Evolutionary conservation across 2,888 invertebrate species (phyloP).

Genomic region (Polia nebulosa): DNA sequence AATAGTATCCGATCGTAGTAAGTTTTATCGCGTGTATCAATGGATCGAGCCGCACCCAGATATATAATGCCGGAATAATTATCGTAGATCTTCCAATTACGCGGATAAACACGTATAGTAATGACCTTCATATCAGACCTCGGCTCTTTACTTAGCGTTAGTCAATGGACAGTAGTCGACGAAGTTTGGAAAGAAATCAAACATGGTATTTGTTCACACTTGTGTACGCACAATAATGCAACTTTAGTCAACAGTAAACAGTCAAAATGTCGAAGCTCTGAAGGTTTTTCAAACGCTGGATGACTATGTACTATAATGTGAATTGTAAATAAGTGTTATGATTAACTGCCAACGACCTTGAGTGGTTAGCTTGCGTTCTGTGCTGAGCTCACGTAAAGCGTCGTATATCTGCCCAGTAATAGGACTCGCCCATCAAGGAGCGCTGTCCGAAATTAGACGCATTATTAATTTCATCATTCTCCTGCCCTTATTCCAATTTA

Average conservation of each 20-base stretch:
- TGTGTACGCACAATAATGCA: constrained; percentile 48
- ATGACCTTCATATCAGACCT: constrained; percentile 62
- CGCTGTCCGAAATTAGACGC: too few relatives aligned
- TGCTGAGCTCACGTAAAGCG: too few relatives aligned
- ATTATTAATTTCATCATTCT: too few relatives aligned
- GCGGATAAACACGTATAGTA: constrained; percentile 60
- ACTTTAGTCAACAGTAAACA: constrained; percentile 28
- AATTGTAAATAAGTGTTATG: constrained; percentile 3
- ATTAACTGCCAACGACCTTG: too few relatives aligned
- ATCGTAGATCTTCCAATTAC: constrained; percentile 51
- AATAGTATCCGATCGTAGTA: constrained; percentile 9
- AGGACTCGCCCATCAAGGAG: too few relatives aligned
- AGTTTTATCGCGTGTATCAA: constrained; percentile 35
- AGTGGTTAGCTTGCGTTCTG: too few relatives aligned
- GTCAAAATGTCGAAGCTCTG: constrained; percentile 20
- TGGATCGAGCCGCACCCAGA: constrained; percentile 19
- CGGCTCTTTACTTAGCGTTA: constrained; percentile 42
- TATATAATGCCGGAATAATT: constrained; percentile 45
- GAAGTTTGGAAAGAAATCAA: constrained; percentile 48
- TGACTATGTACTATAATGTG: constrained; percentile 3
- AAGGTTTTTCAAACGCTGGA: constrained; percentile 11
- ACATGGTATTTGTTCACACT: constrained; percentile 38
- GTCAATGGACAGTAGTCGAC: constrained; percentile 58
- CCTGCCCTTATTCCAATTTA: too few relatives aligned
- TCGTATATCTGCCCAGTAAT: too few relatives aligned